These are phyloP conservation scores for Cyanoderma ruficeps DNA, from an alignment of 2,113 vertebrate species.

Conservation along the genomic window DNA sequence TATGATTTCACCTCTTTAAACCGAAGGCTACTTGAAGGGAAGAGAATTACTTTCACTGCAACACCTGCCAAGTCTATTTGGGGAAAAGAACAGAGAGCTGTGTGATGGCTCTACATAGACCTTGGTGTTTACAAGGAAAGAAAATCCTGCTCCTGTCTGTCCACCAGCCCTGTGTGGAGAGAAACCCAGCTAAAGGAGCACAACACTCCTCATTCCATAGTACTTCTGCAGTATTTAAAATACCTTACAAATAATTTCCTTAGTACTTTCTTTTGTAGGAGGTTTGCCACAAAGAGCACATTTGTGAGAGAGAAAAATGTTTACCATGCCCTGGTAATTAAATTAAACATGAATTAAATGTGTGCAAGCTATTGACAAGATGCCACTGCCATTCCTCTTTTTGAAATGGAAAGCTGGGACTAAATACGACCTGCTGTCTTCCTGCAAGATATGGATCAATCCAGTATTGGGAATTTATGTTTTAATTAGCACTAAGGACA, in stretches of 20 bases:
- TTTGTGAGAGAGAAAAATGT: background rate
- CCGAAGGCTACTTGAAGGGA: background rate
- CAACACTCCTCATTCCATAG: background rate
- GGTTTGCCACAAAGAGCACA: fast-evolving
- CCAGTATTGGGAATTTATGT: background rate
- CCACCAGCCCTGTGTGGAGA: background rate
- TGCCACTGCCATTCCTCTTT: background rate
- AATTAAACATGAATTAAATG: background rate
- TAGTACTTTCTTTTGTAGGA: background rate
- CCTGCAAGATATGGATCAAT: background rate
- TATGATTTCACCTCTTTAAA: background rate
- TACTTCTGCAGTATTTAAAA: background rate
- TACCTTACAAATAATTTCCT: background rate
- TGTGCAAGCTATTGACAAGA: background rate
- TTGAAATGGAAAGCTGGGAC: background rate
- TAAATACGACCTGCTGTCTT: background rate
- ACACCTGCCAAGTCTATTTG: background rate
- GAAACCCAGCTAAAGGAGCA: background rate
- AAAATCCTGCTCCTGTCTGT: background rate
- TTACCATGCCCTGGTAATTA: background rate
- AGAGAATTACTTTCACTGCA: background rate
- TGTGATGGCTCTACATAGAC: background rate
- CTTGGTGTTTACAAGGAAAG: background rate
- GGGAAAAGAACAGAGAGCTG: background rate
- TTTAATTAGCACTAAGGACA: background rate